Evolutionary conservation across 2,113 vertebrate species (phyloP).

Genomic region (Actinemys pallida): DNA sequence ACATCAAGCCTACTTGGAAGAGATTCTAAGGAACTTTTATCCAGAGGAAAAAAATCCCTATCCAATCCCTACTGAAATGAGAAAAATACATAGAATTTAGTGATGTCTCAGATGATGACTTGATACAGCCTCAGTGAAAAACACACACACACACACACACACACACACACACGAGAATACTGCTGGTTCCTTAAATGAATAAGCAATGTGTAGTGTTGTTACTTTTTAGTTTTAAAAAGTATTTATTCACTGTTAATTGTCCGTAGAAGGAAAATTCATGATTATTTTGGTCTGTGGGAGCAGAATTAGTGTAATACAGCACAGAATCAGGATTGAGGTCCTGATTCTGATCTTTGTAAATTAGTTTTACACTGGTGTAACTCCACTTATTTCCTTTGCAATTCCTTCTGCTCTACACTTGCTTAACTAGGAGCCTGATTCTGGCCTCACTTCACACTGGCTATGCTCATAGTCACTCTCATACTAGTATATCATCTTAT

Average conservation of each 20-base stretch:
- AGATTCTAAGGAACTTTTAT: conserved; percentile 73
- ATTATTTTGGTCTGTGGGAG: neutral
- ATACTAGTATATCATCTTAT: neutral
- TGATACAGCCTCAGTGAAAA: conserved; percentile 74
- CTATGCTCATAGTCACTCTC: neutral
- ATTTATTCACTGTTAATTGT: neutral
- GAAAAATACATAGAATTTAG: conserved; percentile 49
- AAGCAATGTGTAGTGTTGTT: neutral
- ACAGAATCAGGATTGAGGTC: neutral
- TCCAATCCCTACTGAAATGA: conserved; percentile 54
- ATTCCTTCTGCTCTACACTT: neutral
- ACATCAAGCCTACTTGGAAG: conserved; percentile 79
- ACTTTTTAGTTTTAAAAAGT: neutral
- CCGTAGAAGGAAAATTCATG: neutral
- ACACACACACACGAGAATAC: conserved; percentile 56
- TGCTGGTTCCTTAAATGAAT: conserved; percentile 64
- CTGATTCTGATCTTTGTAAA: neutral
- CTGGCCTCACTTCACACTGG: neutral
- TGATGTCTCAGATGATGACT: conserved; percentile 73
- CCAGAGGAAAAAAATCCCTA: conserved; percentile 70
- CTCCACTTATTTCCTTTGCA: neutral
- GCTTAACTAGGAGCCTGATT: neutral
- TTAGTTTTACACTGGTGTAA: neutral
- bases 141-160: conserved; percentile 63
- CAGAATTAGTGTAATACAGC: neutral